phyloP scores from a whole-genome alignment of 2,113 vertebrate species.

The Microcebus ravelobensis region DNA sequence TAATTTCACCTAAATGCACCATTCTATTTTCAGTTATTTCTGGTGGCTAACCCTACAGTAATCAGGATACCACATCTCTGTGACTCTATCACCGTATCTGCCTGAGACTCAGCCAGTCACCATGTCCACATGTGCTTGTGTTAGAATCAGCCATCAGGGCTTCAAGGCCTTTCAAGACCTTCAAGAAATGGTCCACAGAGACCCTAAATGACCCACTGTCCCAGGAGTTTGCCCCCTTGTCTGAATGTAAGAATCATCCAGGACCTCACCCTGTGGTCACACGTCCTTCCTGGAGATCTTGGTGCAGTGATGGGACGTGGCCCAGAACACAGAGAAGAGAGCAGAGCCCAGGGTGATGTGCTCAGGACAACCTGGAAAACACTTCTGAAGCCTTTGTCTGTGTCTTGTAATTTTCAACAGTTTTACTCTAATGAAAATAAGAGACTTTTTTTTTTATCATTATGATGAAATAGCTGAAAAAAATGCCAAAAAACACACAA shows the following conservation, averaged over 20 bases:
- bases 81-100: not conserved
- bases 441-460: not conserved
- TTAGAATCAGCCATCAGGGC: not conserved
- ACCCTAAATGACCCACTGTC: not conserved
- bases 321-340: not conserved
- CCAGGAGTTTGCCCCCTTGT: not conserved
- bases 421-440: constrained; percentile 11
- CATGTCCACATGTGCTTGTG: not conserved
- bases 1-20: not conserved
- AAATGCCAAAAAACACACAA: constrained; percentile 31
- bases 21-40: not conserved
- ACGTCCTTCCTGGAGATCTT: not conserved
- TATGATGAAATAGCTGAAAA: not conserved
- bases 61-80: not conserved
- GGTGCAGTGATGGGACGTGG: not conserved
- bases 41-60: not conserved
- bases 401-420: not conserved
- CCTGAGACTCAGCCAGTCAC: not conserved
- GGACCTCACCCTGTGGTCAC: not conserved
- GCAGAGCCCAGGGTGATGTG: too few relatives aligned
- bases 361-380: not conserved
- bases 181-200: not conserved
- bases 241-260: not conserved
- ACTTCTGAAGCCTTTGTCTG: not conserved
- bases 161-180: not conserved